Evolutionary conservation across 2,888 invertebrate species (phyloP).

Genomic region (Syrphus vitripennis): DNA sequence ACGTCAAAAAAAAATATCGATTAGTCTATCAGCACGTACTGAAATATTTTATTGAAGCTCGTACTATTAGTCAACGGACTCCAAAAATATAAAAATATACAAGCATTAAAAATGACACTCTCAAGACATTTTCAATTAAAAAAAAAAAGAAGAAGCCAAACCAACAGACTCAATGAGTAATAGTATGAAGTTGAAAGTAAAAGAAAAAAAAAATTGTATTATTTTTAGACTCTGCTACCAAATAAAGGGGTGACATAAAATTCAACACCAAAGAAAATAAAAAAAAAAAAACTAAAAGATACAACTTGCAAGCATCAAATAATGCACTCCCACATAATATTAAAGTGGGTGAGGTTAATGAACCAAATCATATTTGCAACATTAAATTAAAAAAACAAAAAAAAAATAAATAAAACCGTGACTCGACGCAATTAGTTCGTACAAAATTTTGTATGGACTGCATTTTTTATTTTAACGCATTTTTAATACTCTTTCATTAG

Average conservation of each 20-base stretch:
- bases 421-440: background rate
- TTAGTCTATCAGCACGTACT: slow-evolving; percentile 12
- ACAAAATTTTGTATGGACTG: background rate
- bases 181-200: background rate
- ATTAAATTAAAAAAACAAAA: background rate
- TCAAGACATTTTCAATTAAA: background rate
- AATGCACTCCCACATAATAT: background rate
- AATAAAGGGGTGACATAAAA: slow-evolving; percentile 7
- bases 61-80: background rate
- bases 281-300: background rate
- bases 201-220: background rate
- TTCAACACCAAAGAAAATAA: background rate
- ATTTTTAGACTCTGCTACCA: slow-evolving; percentile 10
- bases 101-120: background rate
- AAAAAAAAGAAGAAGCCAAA: background rate
- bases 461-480: slow-evolving; percentile 7
- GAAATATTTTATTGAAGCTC: background rate
- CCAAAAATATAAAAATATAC: slow-evolving; percentile 4
- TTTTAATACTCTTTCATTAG: slow-evolving; percentile 5
- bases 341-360: background rate
- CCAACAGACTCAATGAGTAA: background rate
- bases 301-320: background rate
- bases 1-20: background rate
- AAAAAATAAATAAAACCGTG: background rate
- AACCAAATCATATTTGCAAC: slow-evolving; percentile 7